Evolutionary conservation across 1,140 invertebrate species (phyloP), one percentile per base, ranked within the genome.

Genomic region (Megalonaias nervosa): DNA sequence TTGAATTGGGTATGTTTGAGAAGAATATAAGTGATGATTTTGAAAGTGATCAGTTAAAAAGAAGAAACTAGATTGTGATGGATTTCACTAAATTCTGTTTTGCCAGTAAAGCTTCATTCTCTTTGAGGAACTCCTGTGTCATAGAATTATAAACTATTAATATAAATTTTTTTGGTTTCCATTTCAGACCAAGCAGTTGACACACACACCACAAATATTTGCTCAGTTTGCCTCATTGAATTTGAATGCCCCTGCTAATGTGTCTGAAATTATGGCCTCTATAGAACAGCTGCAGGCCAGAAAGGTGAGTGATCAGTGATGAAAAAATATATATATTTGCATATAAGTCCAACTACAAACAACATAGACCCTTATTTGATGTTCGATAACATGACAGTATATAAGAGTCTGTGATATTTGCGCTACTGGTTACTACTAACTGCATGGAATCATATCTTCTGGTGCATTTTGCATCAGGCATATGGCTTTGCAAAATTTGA

Each of bases 181-280:
- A 60, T 85, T 86, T 62, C 82, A 89, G 86, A 81, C 84, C 16
- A 88, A 87, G 66, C 83, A 81, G 15, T 73, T 90, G 5, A 85
- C 85, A 1, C 89, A 89, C 78, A 86, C 87, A 15, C 87, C 88
- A n/a, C 84, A 90, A 71, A 86, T 88, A 17, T 81, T 90, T 70
- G 68, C 81, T 59, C 87, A 89, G 79, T 90, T 90, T 78, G 77
- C 82, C 58, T 81, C 80, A 2, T 76, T 90, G 11, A 85, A 82
- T 16, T 71, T 90, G 67, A 84, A 77, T 60, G 85, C 89, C 2
- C 88, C 89, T 1, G 82, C 84, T 21, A 86, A 82, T 56, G 64
- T 83, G n/a, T 67, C 79, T 19, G 88, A 89, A 64, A 78, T 89
- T 26, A 58, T 79, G n/a, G 83, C 83, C 9, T 82, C 85, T 21